These are phyloP conservation scores for Caenorhabditis plicata DNA, from an alignment of 2,888 invertebrate genomes.

Conservation along the genomic window DNA sequence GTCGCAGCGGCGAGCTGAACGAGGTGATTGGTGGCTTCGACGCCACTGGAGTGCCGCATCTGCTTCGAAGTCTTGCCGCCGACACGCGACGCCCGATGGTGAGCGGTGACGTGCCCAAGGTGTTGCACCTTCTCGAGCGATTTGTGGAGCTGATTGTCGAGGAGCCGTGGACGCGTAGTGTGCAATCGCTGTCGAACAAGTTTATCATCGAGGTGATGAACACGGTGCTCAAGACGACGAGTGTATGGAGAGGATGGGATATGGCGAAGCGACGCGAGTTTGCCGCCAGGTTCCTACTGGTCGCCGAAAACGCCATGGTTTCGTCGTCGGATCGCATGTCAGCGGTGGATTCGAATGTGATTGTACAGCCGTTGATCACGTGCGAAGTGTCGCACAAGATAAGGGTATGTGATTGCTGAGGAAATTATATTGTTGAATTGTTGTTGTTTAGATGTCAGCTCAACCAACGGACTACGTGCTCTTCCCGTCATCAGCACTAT, in stretches of 20 bases:
- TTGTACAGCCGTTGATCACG: slow-evolving; percentile 17
- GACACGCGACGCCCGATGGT: slow-evolving; percentile 37
- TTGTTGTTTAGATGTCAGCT: slow-evolving; percentile 1
- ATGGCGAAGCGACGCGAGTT: slow-evolving; percentile 10
- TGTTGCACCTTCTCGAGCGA: slow-evolving; percentile 32
- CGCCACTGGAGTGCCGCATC: slow-evolving; percentile 30
- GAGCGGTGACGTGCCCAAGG: slow-evolving; percentile 48
- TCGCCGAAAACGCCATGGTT: slow-evolving; percentile 16
- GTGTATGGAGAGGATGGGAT: slow-evolving; percentile 34
- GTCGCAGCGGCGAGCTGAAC: slow-evolving; percentile 8
- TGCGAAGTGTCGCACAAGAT: slow-evolving; percentile 20
- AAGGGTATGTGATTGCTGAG: neutral
- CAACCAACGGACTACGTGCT: slow-evolving; percentile 30
- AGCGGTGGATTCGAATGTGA: slow-evolving; percentile 13
- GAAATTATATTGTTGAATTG: neutral
- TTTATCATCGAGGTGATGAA: slow-evolving; percentile 33
- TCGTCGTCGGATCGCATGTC: slow-evolving; percentile 9
- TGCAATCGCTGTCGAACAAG: slow-evolving; percentile 7
- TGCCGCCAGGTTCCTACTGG: slow-evolving; percentile 9
- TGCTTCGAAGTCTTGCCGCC: slow-evolving; percentile 20
- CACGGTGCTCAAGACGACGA: slow-evolving; percentile 14
- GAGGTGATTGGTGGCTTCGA: slow-evolving; percentile 10
- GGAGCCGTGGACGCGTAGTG: slow-evolving; percentile 23
- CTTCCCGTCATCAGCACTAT: slow-evolving; percentile 44
- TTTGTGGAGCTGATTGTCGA: slow-evolving; percentile 17